A percentile compares a stretch with the other conserved stretches of the same genome.
phyloP scores from a whole-genome alignment of 53 echinoderm and acorn worm genomes.

The Apostichopus leukothele region DNA sequence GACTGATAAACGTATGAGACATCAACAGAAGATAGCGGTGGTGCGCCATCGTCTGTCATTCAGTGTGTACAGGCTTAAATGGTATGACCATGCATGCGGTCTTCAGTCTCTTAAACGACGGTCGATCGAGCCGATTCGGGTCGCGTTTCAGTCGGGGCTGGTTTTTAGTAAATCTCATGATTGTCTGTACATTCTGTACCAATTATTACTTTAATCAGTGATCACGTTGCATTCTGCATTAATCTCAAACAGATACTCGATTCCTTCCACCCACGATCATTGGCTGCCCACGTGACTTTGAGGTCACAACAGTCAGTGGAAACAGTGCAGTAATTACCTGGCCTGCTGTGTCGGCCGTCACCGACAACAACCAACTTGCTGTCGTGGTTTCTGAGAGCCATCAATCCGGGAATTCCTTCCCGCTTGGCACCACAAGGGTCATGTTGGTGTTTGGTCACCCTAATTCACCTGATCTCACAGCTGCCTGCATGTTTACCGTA shows the following conservation, averaged over 20 bases:
- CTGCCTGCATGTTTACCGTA: not conserved
- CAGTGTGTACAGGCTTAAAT: too few relatives aligned
- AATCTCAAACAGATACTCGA: not conserved
- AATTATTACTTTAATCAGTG: not conserved
- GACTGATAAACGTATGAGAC: too few relatives aligned
- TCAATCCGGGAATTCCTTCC: conserved; percentile 11
- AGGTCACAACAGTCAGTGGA: not conserved
- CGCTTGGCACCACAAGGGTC: not conserved
- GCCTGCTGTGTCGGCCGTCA: not conserved
- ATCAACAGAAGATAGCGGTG: too few relatives aligned
- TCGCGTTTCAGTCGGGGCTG: too few relatives aligned
- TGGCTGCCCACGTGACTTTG: conserved; percentile 10
- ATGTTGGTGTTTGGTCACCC: conserved; percentile 2
- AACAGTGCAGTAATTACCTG: not conserved
- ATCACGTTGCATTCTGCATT: not conserved
- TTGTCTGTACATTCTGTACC: too few relatives aligned
- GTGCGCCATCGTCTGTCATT: too few relatives aligned
- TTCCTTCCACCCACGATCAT: conserved; percentile 39
- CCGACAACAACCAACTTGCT: not conserved
- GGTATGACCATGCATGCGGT: too few relatives aligned
- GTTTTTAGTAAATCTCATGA: too few relatives aligned
- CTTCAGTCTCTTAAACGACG: too few relatives aligned
- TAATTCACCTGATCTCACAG: not conserved
- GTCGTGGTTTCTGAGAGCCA: not conserved
- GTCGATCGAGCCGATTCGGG: too few relatives aligned